A percentile compares a stretch with the other conserved stretches of the same genome.
Evolutionary conservation across 2,888 invertebrate species (phyloP).

Genomic region (Ecliptopera silaceata): DNA sequence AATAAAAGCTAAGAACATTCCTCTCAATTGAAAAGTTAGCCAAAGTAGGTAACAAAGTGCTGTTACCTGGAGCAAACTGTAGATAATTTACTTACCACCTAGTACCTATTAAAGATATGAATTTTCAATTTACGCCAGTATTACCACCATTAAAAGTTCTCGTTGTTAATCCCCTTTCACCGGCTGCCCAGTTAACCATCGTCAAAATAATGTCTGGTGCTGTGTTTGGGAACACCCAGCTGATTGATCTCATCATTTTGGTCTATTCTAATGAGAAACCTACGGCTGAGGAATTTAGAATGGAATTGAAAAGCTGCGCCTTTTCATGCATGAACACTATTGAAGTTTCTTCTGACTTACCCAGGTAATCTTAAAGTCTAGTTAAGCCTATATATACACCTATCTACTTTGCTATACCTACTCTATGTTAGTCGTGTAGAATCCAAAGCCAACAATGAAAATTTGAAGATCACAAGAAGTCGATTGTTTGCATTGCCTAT

Average conservation of each 20-base stretch:
- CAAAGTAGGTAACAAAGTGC: no score
- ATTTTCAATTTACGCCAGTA: constrained; percentile 52
- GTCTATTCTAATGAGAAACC: constrained; percentile 61
- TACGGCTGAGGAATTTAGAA: constrained; percentile 50
- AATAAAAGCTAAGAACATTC: no score
- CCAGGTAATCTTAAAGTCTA: constrained; percentile 50
- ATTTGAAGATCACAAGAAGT: no score
- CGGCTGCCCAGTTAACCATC: constrained; percentile 53
- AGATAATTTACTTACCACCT: no score
- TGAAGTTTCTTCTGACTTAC: constrained; percentile 58
- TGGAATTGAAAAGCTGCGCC: constrained; percentile 58
- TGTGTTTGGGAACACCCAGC: constrained; percentile 59
- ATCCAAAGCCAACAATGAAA: no score
- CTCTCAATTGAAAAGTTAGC: no score
- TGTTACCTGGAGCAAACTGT: no score
- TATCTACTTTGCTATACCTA: no score
- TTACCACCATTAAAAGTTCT: constrained; percentile 57
- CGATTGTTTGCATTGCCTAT: no score
- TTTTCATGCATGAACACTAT: constrained; percentile 59
- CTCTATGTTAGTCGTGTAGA: no score
- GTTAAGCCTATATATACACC: no score
- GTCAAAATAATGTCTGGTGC: constrained; percentile 62
- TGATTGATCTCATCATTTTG: constrained; percentile 60
- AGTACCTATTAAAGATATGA: constrained; percentile 52
- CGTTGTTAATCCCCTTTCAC: constrained; percentile 60